Evolutionary conservation across 2,113 vertebrate genomes (phyloP), one percentile per base, ranked within the genome.

Genomic region (Drymodes brunneopygia): DNA sequence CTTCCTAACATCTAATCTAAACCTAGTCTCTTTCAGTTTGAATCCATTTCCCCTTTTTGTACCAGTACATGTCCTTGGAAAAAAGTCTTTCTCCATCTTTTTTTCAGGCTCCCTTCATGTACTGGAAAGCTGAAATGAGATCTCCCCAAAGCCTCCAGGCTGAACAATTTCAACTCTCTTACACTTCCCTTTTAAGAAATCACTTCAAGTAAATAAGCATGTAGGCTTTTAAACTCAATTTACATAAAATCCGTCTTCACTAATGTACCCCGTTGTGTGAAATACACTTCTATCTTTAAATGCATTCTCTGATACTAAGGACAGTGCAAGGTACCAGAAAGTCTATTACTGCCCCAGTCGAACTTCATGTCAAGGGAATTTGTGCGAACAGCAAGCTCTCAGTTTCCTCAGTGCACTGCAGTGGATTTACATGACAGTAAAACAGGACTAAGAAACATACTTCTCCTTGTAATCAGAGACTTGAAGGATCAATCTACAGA

Each of bases 271-370:
- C 75, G 5, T 50, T 64, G 40, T 24, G 11, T 89, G 29, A 73
- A 84, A 86, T 11, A 33, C 9, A 33, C 25, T 83, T 86, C 88
- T 74, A 50, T 73, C 23, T 81, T 91, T 62, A 81, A 84, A 84
- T 67, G 13, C 15, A 13, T 84, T 78, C 21, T 62, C 20, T 60
- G 18, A 66, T 62, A 56, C 4, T 20, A 70, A 94, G 13, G 50
- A 42, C 36, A 23, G 6, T 65, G 44, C 51, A 83, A 92, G 35
- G 66, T 71, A 40, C 5, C 17, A 84, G 35, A 58, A 90, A 51
- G 1, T 22, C 3, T 15, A 35, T 87, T 74, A 67, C 13, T 50
- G 47, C 10, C 33, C 36, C 27, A 79, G 29, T 4, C 79, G 35
- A n/a, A 50, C 6, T 45, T 60, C 0, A 0, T 35, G 20, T 36